Percentiles rank a stretch among this genome's conserved stretches.
These are phyloP conservation scores for Hormiphora californensis DNA, from an alignment of 37 sponge, comb jelly and placozoan species.

Conservation along the genomic window DNA sequence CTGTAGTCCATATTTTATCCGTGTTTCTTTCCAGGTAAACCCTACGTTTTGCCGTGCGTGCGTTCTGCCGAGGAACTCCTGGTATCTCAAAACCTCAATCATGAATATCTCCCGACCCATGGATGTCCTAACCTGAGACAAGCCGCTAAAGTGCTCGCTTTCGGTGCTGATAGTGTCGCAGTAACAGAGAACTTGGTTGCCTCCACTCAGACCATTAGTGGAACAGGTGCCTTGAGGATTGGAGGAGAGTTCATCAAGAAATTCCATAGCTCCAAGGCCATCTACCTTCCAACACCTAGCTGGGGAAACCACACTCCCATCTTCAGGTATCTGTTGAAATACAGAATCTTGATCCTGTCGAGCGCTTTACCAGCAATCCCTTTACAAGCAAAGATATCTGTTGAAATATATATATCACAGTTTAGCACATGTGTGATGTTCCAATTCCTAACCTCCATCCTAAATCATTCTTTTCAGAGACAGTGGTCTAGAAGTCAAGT, in stretches of 20 bases:
- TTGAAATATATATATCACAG: neutral
- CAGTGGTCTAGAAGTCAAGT: slow-evolving; percentile 67
- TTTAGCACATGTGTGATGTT: neutral
- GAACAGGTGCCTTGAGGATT: slow-evolving; percentile 81
- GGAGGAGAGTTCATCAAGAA: slow-evolving; percentile 77
- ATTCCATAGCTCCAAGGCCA: slow-evolving; percentile 61
- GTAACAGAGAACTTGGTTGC: slow-evolving; percentile 65
- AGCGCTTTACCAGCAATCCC: too few species aligned
- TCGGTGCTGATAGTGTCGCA: slow-evolving; percentile 58
- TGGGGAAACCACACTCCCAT: slow-evolving; percentile 91
- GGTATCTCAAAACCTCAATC: slow-evolving; percentile 64
- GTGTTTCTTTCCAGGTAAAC: slow-evolving; percentile 59
- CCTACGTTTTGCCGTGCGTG: slow-evolving; percentile 82
- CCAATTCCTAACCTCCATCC: neutral
- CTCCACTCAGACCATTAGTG: slow-evolving; percentile 79
- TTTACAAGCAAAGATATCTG: too few species aligned
- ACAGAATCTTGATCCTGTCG: too few species aligned
- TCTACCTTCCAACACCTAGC: slow-evolving; percentile 80
- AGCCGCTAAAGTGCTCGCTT: slow-evolving; percentile 72
- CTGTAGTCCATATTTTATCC: neutral
- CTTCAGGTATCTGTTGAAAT: too few species aligned
- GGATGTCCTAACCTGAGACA: slow-evolving; percentile 68
- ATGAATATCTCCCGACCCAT: slow-evolving; percentile 88
- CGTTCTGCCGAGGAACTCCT: slow-evolving; percentile 70
- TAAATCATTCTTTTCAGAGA: slow-evolving; percentile 48